Conservation (phyloP, 2,888 invertebrate genomes). For the Pandemis heparana region DNA sequence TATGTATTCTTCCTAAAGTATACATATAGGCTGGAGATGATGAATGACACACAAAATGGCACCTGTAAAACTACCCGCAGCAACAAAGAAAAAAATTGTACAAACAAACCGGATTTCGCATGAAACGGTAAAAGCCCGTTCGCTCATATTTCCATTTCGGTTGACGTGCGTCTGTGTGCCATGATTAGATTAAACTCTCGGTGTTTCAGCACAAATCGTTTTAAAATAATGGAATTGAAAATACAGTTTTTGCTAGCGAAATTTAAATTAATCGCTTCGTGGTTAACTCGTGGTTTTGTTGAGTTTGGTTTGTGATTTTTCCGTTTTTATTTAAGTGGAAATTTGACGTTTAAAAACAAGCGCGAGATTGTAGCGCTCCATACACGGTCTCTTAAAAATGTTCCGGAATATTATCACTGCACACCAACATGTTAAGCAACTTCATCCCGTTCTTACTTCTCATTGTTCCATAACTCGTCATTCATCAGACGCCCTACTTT, state of each 20-base stretch:
- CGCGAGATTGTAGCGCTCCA: no score
- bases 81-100: background rate
- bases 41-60: background rate
- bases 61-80: background rate
- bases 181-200: slow-evolving; percentile 30
- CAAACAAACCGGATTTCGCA: background rate
- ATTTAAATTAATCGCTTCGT: background rate
- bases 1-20: no score
- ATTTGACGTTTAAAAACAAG: background rate
- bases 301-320: background rate
- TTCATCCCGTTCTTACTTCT: background rate
- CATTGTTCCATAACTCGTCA: background rate
- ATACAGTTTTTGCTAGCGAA: slow-evolving; percentile 15
- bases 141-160: slow-evolving; percentile 13
- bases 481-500: slow-evolving; percentile 14
- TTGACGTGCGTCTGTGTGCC: slow-evolving; percentile 6
- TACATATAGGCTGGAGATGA: no score
- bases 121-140: background rate
- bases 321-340: background rate
- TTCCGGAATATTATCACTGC: no score
- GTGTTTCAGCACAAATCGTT: slow-evolving; percentile 13
- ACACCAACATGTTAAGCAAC: background rate
- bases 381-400: no score
- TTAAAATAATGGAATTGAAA: slow-evolving; percentile 24
- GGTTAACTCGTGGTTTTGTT: background rate